Evolutionary conservation across 1,140 invertebrate genomes (phyloP).

Genomic region (Lepidurus couesii): DNA sequence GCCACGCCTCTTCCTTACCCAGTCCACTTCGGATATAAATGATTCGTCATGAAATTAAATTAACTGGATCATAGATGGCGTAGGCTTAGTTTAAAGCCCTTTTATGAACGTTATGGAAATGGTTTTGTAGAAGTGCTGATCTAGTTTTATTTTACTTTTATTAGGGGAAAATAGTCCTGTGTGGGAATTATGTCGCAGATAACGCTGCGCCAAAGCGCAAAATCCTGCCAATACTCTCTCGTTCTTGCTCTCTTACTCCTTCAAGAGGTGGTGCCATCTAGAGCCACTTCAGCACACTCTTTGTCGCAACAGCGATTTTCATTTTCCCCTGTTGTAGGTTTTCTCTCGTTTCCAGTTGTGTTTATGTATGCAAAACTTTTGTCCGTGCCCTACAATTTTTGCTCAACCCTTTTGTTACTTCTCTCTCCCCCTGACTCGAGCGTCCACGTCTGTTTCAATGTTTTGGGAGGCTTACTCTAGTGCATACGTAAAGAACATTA

Average conservation of each 20-base stretch:
- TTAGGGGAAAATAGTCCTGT: conserved; percentile 15
- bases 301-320: background rate
- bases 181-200: conserved; percentile 7
- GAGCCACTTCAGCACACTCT: background rate
- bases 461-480: background rate
- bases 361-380: background rate
- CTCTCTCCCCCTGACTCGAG: background rate
- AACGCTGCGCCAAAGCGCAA: background rate
- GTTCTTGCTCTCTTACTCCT: background rate
- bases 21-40: too few relatives aligned
- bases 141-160: background rate
- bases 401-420: conserved; percentile 9
- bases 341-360: background rate
- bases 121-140: too few relatives aligned
- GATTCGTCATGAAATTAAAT: too few relatives aligned
- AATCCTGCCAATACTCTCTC: conserved; percentile 16
- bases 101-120: too few relatives aligned
- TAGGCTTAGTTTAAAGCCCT: too few relatives aligned
- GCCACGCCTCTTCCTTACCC: too few relatives aligned
- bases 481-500: conserved; percentile 19
- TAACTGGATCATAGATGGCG: too few relatives aligned
- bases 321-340: background rate
- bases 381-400: background rate
- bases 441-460: background rate
- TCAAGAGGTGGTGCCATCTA: background rate